These are phyloP conservation scores for Epizoanthus rinbou DNA, from an alignment of 92 coral and sea anemone genomes.

Conservation along the genomic window DNA sequence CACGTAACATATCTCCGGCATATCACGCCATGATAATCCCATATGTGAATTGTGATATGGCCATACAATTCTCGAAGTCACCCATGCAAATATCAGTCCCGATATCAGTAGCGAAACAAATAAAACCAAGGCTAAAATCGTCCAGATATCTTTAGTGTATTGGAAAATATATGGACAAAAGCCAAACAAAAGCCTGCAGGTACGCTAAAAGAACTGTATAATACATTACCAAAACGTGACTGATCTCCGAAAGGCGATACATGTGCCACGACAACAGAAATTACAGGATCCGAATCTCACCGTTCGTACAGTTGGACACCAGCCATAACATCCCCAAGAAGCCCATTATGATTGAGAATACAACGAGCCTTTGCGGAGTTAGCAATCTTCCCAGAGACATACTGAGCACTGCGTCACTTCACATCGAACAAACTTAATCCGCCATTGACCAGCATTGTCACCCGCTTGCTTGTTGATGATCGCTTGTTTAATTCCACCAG, in stretches of 20 bases:
- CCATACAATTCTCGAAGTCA: too few species aligned
- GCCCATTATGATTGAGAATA: constrained; percentile 50
- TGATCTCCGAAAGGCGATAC: too few species aligned
- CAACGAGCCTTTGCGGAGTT: constrained; percentile 60
- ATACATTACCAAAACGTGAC: too few species aligned
- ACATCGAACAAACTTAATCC: constrained; percentile 1
- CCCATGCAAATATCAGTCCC: too few species aligned
- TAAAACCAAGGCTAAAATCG: too few species aligned
- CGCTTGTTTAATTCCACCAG: constrained; percentile 47
- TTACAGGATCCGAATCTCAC: constrained; percentile 13
- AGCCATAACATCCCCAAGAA: constrained; percentile 70
- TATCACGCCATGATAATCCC: background rate
- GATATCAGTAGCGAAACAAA: too few species aligned
- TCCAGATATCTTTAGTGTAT: too few species aligned
- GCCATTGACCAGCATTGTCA: background rate
- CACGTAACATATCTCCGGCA: background rate
- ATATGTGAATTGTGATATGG: background rate
- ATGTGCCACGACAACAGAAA: constrained; percentile 5
- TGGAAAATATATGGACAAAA: too few species aligned
- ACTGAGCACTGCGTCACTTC: background rate
- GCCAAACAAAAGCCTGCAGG: too few species aligned
- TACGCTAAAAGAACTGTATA: too few species aligned
- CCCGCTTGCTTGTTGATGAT: constrained; percentile 23
- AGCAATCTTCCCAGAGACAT: constrained; percentile 28
- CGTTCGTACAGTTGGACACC: constrained; percentile 56